Evolutionary conservation across 2,797 vertebrate genomes (phyloP).

Genomic region (Selene dorsalis): DNA sequence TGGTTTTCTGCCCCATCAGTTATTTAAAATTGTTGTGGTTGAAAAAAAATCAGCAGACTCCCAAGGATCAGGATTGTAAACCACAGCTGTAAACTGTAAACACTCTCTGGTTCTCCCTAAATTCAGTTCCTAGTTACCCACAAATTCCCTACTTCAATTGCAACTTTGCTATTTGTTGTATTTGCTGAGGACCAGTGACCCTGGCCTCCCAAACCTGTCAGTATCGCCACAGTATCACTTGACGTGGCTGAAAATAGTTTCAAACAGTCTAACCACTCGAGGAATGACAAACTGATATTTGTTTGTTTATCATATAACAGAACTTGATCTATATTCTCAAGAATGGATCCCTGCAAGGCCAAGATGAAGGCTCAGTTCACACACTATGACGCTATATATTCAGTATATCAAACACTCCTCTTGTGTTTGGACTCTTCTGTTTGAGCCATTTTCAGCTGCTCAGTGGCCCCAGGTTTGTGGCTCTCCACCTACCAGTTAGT

Average conservation of each 20-base stretch:
- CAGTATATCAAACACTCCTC: constrained; percentile 38
- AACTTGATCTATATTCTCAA: constrained; percentile 23
- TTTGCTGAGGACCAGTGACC: constrained; percentile 46
- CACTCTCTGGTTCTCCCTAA: constrained; percentile 58
- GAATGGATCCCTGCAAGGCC: constrained; percentile 24
- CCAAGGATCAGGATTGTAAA: constrained; percentile 49
- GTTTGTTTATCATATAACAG: constrained; percentile 9
- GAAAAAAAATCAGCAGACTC: constrained; percentile 54
- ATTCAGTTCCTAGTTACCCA: constrained; percentile 61
- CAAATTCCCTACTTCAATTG: constrained; percentile 47
- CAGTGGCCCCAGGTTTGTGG: constrained; percentile 41
- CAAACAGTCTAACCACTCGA: constrained; percentile 45
- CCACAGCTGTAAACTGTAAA: constrained; percentile 53
- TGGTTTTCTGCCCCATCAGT: constrained; percentile 50
- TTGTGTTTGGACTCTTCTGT: constrained; percentile 40
- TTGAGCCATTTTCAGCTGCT: constrained; percentile 57
- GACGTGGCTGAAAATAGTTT: constrained; percentile 57
- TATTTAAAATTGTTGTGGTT: constrained; percentile 29
- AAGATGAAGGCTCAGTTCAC: constrained; percentile 25
- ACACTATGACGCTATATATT: not conserved
- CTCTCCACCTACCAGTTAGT: constrained; percentile 48
- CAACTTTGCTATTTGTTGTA: constrained; percentile 52
- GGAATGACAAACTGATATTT: constrained; percentile 23
- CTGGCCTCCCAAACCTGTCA: constrained; percentile 55
- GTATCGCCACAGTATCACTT: constrained; percentile 48